Base-by-base conservation (phyloP, 2,888 invertebrate genomes). In the Pharmacophagus antenor region DNA sequence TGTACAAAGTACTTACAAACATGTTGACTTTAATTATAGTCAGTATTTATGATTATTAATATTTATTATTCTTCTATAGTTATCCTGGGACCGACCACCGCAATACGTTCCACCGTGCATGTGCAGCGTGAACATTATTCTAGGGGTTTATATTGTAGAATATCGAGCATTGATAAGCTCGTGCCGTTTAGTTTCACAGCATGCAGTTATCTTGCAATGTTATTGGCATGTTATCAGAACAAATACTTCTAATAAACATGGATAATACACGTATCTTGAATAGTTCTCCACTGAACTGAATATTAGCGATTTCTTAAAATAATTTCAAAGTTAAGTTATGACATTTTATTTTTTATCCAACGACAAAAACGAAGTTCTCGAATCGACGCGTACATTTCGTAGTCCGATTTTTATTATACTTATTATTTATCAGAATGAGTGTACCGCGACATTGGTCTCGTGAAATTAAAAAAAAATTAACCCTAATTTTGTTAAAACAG, bases 141-240 rank as follows among this genome's bases (percentile, higher is more conserved):
- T n/a, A 25, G 41, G 50, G 25, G 51, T 49, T 49, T 60, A 60
- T 63, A 59, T 61, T 54, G 47, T 22, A 56, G 23, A 49, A 20
- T 23, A 12, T 53, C 31, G 56, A 53, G 54, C 54, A 23, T 37
- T 54, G 63, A 63, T 63, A 63, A 61, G 56, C 61, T 48, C 41
- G 46, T 63, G 55, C 20, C 25, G 44, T 44, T 52, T 15, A 37
- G 31, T 37, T 22, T 21, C 20, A 49, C 63, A 65, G 60, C 57
- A 37, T 61, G 67, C 27, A 62, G 49, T 59, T 67, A 67, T 65
- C 65, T 62, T 23, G 51, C 54, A 4, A 54, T 58, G 48, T 27
- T 18, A 37, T 49, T 25, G 44, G 37, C 49, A 23, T 7, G 7
- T 48, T 23, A 48, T 48, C 48, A 48, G 48, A 3, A 23, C 23